These are phyloP conservation scores for Poicephalus gulielmi DNA, from an alignment of 2,113 vertebrate genomes.

Conservation along the genomic window DNA sequence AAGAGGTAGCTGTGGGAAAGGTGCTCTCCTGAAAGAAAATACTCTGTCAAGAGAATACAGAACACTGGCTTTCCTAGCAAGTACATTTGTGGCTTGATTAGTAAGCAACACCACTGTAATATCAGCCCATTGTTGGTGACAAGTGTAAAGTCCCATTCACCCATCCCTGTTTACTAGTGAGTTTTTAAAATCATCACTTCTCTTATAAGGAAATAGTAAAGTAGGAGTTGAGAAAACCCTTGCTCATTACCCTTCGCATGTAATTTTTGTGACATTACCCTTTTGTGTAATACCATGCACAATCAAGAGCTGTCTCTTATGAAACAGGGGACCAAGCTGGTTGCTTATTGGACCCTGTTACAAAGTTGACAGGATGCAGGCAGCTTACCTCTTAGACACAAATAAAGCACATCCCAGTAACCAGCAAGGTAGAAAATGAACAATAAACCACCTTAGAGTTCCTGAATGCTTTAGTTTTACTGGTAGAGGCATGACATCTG, in stretches of 20 bases:
- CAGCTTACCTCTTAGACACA: background rate
- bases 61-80: background rate
- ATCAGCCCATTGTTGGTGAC: background rate
- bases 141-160: background rate
- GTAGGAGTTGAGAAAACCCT: background rate
- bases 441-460: background rate
- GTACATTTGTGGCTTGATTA: background rate
- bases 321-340: background rate
- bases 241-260: background rate
- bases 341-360: background rate
- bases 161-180: background rate
- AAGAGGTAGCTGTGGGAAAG: background rate
- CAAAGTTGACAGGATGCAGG: background rate
- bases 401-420: background rate
- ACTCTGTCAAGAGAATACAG: too few species aligned
- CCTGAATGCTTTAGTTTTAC: background rate
- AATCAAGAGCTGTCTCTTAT: background rate
- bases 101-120: background rate
- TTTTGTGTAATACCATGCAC: accelerated
- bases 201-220: background rate
- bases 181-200: background rate
- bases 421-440: background rate
- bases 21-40: background rate
- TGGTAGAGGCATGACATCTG: background rate
- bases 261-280: too few species aligned